Percentiles rank a stretch among this genome's conserved stretches.
These are phyloP conservation scores for Raillietiella orientalis DNA, from an alignment of 2,888 invertebrate genomes.

Conservation along the genomic window DNA sequence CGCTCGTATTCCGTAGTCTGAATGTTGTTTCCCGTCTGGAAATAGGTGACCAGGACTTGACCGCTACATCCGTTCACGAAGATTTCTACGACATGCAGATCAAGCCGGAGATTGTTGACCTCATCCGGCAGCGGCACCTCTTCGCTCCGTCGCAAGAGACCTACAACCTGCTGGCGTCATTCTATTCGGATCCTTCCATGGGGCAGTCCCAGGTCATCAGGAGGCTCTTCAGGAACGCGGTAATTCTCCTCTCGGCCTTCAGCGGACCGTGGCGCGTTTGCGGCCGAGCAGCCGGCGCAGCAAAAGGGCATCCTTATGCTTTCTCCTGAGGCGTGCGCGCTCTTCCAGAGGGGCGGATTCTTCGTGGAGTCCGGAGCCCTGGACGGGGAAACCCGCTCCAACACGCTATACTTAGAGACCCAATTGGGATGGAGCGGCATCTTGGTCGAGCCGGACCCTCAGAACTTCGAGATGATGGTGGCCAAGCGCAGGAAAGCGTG, in stretches of 20 bases:
- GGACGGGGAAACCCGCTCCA: slow-evolving; percentile 20
- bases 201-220: slow-evolving; percentile 6
- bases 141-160: slow-evolving; percentile 2
- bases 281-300: too few species aligned
- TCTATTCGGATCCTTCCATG: slow-evolving; percentile 6
- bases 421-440: slow-evolving; percentile 17
- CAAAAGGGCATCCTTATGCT: too few species aligned
- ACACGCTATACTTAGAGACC: slow-evolving; percentile 18
- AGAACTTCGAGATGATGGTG: slow-evolving; percentile 15
- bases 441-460: slow-evolving; percentile 19
- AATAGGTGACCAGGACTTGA: too few species aligned
- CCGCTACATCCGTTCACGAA: too few species aligned
- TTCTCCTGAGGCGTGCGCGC: too few species aligned
- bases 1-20: too few species aligned
- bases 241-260: too few species aligned
- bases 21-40: too few species aligned
- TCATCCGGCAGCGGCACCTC: too few species aligned
- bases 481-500: slow-evolving; percentile 16
- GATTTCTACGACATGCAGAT: too few species aligned
- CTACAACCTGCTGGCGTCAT: slow-evolving; percentile 4
- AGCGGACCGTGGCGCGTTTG: too few species aligned
- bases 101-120: too few species aligned
- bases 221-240: slow-evolving; percentile 4
- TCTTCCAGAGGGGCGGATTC: slow-evolving; percentile 15
- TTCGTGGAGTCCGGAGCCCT: slow-evolving; percentile 21